Percentiles rank a stretch among this genome's conserved stretches.
phyloP scores from a whole-genome alignment of 1,140 invertebrate genomes.

The Drosophila erecta region DNA sequence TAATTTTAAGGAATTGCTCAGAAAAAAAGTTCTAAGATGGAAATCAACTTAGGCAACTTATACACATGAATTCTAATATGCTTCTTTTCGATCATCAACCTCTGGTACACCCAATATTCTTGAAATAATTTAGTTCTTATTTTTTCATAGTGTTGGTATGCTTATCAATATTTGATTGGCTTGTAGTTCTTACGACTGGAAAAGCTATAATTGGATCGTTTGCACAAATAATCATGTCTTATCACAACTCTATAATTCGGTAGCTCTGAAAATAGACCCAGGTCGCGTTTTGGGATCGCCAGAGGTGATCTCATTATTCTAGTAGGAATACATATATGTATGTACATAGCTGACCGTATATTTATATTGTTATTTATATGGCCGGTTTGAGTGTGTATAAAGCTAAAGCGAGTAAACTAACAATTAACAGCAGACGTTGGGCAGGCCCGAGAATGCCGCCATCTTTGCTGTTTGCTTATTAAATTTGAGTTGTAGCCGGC shows the following conservation, averaged over 20 bases:
- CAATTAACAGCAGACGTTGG: constrained; percentile 70
- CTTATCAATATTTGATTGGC: constrained; percentile 11
- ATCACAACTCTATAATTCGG: constrained; percentile 30
- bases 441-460: constrained; percentile 48
- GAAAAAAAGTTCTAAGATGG: neutral
- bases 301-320: constrained; percentile 51
- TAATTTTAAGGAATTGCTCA: neutral
- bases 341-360: constrained; percentile 11
- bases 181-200: constrained; percentile 3
- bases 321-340: constrained; percentile 17
- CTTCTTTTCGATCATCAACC: neutral
- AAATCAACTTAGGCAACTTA: neutral
- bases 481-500: constrained; percentile 63
- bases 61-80: neutral
- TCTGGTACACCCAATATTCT: neutral
- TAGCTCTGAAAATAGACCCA: constrained; percentile 31
- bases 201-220: constrained; percentile 29
- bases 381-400: constrained; percentile 22
- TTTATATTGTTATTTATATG: constrained; percentile 44
- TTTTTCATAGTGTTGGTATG: too few relatives aligned
- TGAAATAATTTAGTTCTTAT: neutral
- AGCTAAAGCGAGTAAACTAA: constrained; percentile 63
- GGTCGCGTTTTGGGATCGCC: constrained; percentile 15
- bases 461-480: constrained; percentile 71
- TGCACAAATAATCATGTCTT: constrained; percentile 36